Conservation (phyloP, 2,797 vertebrate genomes). For the Uromys caudimaculatus region DNA sequence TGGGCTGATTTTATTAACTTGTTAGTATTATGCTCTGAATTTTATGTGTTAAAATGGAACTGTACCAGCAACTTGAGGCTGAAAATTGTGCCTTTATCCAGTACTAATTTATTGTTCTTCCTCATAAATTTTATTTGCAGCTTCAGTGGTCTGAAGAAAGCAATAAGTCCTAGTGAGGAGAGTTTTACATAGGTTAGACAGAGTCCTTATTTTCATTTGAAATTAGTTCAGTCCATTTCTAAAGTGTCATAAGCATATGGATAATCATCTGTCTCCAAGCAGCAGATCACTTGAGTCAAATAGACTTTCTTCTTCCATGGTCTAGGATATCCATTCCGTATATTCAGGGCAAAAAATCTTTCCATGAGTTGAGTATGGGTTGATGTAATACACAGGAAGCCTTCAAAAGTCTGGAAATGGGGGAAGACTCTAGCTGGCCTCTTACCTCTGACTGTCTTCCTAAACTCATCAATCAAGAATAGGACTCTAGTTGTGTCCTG, state of each 20-base stretch:
- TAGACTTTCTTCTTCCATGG: background rate
- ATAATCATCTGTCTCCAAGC: conserved; percentile 3
- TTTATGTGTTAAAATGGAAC: conserved; percentile 86
- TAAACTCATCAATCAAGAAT: conserved; percentile 35
- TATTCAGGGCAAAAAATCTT: background rate
- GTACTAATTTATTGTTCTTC: conserved; percentile 89
- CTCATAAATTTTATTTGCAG: conserved; percentile 88
- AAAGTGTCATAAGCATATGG: conserved; percentile 20
- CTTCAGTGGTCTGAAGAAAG: conserved; percentile 85
- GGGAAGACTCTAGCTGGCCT: conserved; percentile 5
- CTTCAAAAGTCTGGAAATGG: background rate
- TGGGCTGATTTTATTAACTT: conserved; percentile 89
- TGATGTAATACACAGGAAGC: conserved; percentile 17
- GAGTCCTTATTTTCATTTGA: conserved; percentile 81
- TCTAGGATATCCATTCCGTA: background rate
- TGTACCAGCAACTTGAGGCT: conserved; percentile 84
- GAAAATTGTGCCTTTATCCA: conserved; percentile 86
- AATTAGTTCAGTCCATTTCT: conserved; percentile 71
- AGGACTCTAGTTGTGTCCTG: background rate
- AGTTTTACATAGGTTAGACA: conserved; percentile 83
- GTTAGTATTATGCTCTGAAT: conserved; percentile 87
- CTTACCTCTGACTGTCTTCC: conserved; percentile 19
- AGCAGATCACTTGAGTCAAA: background rate
- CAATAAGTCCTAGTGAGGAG: conserved; percentile 86
- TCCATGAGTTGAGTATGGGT: background rate